phyloP scores from a whole-genome alignment of 2,113 vertebrate genomes.

The Larimichthys crocea region DNA sequence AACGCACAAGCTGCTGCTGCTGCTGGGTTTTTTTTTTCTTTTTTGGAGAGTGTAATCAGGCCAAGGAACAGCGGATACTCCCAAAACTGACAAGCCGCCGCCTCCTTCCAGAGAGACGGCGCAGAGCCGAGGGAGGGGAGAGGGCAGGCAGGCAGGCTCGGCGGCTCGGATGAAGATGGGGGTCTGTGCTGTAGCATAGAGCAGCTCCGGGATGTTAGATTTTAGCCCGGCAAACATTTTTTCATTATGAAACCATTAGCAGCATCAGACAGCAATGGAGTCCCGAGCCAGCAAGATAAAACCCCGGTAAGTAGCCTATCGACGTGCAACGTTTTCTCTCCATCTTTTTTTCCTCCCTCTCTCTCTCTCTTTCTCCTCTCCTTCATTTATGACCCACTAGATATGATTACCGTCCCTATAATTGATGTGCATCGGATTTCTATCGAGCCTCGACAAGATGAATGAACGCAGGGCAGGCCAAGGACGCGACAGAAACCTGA shows the following conservation, averaged over 20 bases:
- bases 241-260: slow-evolving; percentile 99
- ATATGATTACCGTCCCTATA: slow-evolving; percentile 71
- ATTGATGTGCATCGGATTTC: slow-evolving; percentile 71
- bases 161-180: slow-evolving; percentile 46
- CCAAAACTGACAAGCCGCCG: slow-evolving; percentile 68
- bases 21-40: neutral
- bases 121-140: slow-evolving; percentile 65
- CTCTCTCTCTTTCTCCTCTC: neutral
- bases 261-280: slow-evolving; percentile 95
- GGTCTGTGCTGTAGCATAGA: slow-evolving; percentile 54
- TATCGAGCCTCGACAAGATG: slow-evolving; percentile 54
- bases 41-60: slow-evolving; percentile 51
- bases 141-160: slow-evolving; percentile 13
- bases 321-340: slow-evolving; percentile 62
- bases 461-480: slow-evolving; percentile 53
- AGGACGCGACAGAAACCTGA: slow-evolving; percentile 43
- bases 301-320: slow-evolving; percentile 93
- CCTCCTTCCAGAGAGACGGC: slow-evolving; percentile 74
- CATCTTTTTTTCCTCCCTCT: slow-evolving; percentile 12
- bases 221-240: slow-evolving; percentile 87
- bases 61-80: slow-evolving; percentile 81
- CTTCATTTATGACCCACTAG: slow-evolving; percentile 63
- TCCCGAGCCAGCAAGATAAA: slow-evolving; percentile 97
- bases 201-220: slow-evolving; percentile 90
- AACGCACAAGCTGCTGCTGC: slow-evolving; percentile 69